Evolutionary conservation across 2,888 invertebrate genomes (phyloP).

Genomic region (Podotricha telesiphe): DNA sequence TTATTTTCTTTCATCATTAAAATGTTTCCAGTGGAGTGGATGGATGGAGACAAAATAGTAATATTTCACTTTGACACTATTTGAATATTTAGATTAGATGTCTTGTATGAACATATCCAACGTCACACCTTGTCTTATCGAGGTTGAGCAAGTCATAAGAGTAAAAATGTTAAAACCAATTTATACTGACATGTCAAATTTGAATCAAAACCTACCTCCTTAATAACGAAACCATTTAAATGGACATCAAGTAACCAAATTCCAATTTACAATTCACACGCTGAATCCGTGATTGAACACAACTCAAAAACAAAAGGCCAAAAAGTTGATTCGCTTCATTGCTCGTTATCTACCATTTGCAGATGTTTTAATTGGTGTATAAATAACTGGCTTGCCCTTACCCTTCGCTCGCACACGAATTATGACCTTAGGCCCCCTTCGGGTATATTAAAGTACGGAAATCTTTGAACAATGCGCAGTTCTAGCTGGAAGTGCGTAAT

Average conservation of each 20-base stretch:
- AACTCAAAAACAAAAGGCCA: conserved; percentile 49
- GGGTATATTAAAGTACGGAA: conserved; percentile 58
- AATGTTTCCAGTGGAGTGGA: no score
- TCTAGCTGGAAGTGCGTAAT: conserved; percentile 50
- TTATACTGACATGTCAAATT: no score
- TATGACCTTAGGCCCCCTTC: conserved; percentile 66
- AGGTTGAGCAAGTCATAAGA: no score
- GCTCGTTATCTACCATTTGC: conserved; percentile 68
- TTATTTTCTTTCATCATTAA: no score
- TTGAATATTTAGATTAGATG: no score
- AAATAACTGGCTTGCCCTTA: conserved; percentile 68
- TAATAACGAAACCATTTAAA: conserved; percentile 1
- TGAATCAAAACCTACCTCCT: not conserved
- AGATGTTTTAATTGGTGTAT: conserved; percentile 81
- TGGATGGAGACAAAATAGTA: no score
- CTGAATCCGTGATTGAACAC: conserved; percentile 37
- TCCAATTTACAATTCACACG: conserved; percentile 16
- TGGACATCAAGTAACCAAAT: not conserved
- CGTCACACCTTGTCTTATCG: no score
- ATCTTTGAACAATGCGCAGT: conserved; percentile 65
- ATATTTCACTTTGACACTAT: no score
- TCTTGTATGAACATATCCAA: no score
- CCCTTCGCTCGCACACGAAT: conserved; percentile 63
- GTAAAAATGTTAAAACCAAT: no score
- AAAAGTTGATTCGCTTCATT: conserved; percentile 54